These are phyloP conservation scores for Drosophila atripex DNA, from an alignment of 2,888 invertebrate genomes.

Conservation along the genomic window DNA sequence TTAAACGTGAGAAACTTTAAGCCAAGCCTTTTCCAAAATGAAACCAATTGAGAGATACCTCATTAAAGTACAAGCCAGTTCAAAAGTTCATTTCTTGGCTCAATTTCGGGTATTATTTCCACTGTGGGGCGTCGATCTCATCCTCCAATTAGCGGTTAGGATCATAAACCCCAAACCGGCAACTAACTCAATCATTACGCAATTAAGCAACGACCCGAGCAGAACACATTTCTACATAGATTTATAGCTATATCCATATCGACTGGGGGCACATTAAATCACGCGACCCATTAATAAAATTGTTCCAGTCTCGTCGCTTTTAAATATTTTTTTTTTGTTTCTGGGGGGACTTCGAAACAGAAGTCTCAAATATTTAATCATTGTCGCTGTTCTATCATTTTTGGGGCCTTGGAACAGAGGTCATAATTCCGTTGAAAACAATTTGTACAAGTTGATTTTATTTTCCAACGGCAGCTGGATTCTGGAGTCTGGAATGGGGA, in stretches of 20 bases:
- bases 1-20: conserved; percentile 47
- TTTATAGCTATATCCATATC: conserved; percentile 32
- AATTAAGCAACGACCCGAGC: conserved; percentile 54
- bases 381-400: conserved; percentile 61
- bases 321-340: conserved; percentile 35
- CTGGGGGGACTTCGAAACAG: conserved; percentile 57
- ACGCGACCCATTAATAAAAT: conserved; percentile 77
- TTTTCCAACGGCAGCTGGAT: conserved; percentile 29
- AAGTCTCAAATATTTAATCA: conserved; percentile 74
- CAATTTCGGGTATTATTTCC: conserved; percentile 50
- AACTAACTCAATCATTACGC: conserved; percentile 76
- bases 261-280: conserved; percentile 65
- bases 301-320: conserved; percentile 52
- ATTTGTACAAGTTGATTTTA: conserved; percentile 67
- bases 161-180: conserved; percentile 57
- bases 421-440: conserved; percentile 76
- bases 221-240: conserved; percentile 30
- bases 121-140: conserved; percentile 54
- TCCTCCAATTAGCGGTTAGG: conserved; percentile 69
- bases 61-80: conserved; percentile 22
- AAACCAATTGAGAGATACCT: conserved; percentile 12
- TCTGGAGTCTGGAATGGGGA: conserved; percentile 7
- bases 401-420: conserved; percentile 23
- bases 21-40: background rate
- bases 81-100: conserved; percentile 24